These are phyloP conservation scores for Sebastiscus tertius DNA, from an alignment of 2,797 vertebrate genomes.

Conservation along the genomic window DNA sequence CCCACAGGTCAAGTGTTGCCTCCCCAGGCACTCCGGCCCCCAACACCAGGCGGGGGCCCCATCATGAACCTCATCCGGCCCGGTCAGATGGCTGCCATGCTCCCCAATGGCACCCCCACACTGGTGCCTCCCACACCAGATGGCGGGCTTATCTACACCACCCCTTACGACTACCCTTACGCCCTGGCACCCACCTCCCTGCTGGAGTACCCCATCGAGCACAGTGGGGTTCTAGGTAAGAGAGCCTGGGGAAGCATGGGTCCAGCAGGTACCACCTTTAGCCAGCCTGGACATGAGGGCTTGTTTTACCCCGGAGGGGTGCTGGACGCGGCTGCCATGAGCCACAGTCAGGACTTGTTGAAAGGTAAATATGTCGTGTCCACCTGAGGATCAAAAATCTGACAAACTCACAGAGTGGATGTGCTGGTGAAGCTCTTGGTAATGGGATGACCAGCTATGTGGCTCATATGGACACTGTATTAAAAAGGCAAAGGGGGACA, in stretches of 20 bases:
- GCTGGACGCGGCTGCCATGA: conserved; percentile 80
- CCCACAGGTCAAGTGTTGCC: conserved; percentile 83
- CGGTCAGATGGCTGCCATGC: conserved; percentile 85
- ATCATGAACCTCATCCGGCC: conserved; percentile 89
- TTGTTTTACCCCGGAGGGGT: conserved; percentile 84
- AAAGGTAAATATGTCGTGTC: conserved; percentile 89
- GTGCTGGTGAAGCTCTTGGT: conserved; percentile 63
- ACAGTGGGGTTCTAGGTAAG: conserved; percentile 90
- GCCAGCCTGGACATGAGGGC: conserved; percentile 83
- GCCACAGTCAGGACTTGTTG: conserved; percentile 86
- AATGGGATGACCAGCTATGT: conserved; percentile 62
- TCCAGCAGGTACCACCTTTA: conserved; percentile 73
- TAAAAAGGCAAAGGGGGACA: conserved; percentile 45
- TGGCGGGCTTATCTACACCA: conserved; percentile 87
- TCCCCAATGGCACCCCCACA: conserved; percentile 85
- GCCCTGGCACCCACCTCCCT: conserved; percentile 88
- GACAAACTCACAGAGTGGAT: conserved; percentile 72
- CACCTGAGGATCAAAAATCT: conserved; percentile 79
- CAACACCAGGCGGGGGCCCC: conserved; percentile 78
- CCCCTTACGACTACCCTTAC: conserved; percentile 88
- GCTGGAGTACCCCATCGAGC: conserved; percentile 89
- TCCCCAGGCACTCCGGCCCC: conserved; percentile 79
- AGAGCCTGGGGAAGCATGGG: conserved; percentile 81
- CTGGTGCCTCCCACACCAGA: conserved; percentile 87
- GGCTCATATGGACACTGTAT: conserved; percentile 69